phyloP scores from a whole-genome alignment of 2,113 vertebrate species.

The Plecotus auritus region DNA sequence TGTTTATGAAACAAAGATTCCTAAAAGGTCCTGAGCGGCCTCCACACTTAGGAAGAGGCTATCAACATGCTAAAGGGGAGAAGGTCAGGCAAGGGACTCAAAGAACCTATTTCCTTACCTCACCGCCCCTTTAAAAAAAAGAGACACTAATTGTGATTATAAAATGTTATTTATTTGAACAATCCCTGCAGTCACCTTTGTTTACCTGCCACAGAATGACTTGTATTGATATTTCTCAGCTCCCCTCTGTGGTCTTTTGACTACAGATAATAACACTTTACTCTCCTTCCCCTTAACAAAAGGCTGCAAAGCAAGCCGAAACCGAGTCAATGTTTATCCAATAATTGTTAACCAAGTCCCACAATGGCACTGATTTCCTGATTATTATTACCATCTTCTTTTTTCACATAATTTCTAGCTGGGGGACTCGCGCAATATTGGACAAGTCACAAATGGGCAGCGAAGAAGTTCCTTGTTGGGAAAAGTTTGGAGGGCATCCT shows the following conservation, averaged over 20 bases:
- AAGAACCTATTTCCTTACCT: background rate
- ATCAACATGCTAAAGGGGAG: background rate
- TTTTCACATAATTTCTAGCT: conserved; percentile 20
- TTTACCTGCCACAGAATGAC: conserved; percentile 64
- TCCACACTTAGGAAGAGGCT: conserved; percentile 16
- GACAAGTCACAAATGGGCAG: conserved; percentile 50
- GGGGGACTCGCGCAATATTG: background rate
- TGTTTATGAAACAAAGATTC: conserved; percentile 70
- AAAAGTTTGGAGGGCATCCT: conserved; percentile 76
- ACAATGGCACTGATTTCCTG: conserved; percentile 18
- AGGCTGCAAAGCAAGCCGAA: conserved; percentile 40
- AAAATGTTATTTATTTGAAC: conserved; percentile 49
- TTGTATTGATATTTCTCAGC: conserved; percentile 60
- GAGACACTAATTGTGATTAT: conserved; percentile 47
- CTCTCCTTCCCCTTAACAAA: conserved; percentile 64
- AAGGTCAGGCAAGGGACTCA: background rate
- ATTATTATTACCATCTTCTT: conserved; percentile 35
- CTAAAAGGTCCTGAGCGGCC: conserved; percentile 57
- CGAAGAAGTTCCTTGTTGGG: conserved; percentile 59
- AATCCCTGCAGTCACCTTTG: conserved; percentile 63
- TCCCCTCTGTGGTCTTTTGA: conserved; percentile 55
- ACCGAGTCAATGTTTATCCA: conserved; percentile 39
- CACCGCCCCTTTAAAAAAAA: background rate
- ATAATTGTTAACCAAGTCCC: conserved; percentile 59
- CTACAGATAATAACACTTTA: conserved; percentile 64